Conservation (phyloP, 2,113 vertebrate species). For the Prietella phreatophila region DNA sequence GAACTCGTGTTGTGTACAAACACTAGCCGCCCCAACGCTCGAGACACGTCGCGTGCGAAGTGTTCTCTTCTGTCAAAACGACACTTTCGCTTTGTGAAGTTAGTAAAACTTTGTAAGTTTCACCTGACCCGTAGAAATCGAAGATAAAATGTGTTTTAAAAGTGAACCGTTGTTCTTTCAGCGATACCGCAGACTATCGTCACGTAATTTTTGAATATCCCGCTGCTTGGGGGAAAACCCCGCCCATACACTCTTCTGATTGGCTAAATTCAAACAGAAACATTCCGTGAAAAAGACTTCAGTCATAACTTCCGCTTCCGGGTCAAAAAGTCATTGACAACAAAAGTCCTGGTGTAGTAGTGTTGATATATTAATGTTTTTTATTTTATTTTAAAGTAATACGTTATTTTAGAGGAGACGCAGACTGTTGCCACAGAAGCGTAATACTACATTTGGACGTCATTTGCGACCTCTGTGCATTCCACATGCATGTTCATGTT, state of each 20-base stretch:
- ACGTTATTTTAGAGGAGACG: too few species aligned
- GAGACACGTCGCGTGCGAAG: background rate
- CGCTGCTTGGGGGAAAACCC: slow-evolving; percentile 19
- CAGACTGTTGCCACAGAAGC: background rate
- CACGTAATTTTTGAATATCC: background rate
- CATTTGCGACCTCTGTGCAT: too few species aligned
- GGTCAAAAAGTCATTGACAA: background rate
- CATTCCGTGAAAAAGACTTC: background rate
- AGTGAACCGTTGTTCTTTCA: background rate
- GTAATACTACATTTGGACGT: too few species aligned
- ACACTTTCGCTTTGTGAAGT: background rate
- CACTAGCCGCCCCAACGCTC: background rate
- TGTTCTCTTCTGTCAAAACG: background rate
- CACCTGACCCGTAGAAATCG: background rate
- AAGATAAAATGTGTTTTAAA: background rate
- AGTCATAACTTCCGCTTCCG: background rate
- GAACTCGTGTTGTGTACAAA: background rate
- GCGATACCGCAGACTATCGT: too few species aligned
- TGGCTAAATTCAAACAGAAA: slow-evolving; percentile 55
- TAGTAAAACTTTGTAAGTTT: background rate
- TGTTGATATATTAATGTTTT: background rate
- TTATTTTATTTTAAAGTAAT: too few species aligned
- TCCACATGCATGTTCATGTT: too few species aligned
- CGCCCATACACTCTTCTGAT: slow-evolving; percentile 23
- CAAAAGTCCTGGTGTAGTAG: background rate